Conservation (phyloP, 2,113 vertebrate species). For the Narcine bancroftii region DNA sequence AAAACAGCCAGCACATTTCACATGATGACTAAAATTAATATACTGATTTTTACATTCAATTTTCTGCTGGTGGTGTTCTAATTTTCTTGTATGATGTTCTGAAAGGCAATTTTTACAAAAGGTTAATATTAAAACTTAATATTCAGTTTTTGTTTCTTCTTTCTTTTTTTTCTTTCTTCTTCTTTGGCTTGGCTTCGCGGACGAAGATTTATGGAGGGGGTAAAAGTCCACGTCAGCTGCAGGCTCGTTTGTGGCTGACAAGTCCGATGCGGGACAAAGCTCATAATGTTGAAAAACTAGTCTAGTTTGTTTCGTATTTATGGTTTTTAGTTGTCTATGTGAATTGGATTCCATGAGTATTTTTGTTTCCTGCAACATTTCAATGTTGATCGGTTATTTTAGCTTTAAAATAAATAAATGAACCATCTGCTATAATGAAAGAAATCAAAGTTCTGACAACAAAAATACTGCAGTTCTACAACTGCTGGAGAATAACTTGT, state of each 20-base stretch:
- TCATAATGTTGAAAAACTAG: not conserved
- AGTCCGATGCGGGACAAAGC: too few relatives aligned
- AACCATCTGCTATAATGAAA: not conserved
- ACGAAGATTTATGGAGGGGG: too few relatives aligned
- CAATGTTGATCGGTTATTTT: not conserved
- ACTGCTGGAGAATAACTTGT: not conserved
- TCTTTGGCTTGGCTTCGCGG: too few relatives aligned
- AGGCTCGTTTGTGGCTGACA: too few relatives aligned
- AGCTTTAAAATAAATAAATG: not conserved
- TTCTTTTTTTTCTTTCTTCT: not conserved
- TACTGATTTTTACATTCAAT: not conserved
- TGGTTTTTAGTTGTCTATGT: not conserved
- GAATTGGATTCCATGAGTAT: not conserved
- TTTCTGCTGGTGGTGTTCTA: not conserved
- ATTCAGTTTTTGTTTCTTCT: not conserved
- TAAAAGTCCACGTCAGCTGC: too few relatives aligned
- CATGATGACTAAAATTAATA: not conserved
- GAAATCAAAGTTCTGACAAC: not conserved
- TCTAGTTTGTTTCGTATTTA: not conserved
- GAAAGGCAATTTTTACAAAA: not conserved
- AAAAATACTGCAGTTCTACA: not conserved
- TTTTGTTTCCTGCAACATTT: not conserved
- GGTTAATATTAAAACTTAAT: not conserved
- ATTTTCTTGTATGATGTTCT: not conserved
- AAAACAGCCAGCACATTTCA: not conserved